Evolutionary conservation across 2,797 vertebrate species (phyloP).

Genomic region (Hipposideros larvatus): DNA sequence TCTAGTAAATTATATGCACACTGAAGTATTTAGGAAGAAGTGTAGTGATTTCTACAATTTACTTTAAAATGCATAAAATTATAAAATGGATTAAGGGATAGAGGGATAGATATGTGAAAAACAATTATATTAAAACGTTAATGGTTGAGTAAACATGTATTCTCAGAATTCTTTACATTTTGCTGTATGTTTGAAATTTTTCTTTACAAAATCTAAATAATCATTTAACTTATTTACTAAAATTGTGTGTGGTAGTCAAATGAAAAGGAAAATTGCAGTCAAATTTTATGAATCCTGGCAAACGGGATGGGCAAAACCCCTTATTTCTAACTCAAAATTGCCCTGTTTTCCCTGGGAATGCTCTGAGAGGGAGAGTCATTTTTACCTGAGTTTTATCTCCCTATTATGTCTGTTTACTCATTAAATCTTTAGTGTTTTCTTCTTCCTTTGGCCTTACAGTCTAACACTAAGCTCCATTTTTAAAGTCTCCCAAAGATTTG

Average conservation of each 20-base stretch:
- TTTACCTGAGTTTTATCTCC: background rate
- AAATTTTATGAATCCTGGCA: background rate
- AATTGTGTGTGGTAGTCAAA: background rate
- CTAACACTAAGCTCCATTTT: background rate
- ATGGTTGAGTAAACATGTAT: background rate
- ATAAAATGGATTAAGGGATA: background rate
- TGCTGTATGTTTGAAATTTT: background rate
- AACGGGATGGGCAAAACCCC: background rate
- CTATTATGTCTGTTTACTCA: background rate
- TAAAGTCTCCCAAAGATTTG: background rate
- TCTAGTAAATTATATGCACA: background rate
- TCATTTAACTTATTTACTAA: constrained; percentile 17
- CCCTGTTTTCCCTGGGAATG: background rate
- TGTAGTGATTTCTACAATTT: background rate
- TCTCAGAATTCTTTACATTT: constrained; percentile 13
- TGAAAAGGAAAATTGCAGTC: background rate
- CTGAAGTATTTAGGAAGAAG: background rate
- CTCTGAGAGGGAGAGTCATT: background rate
- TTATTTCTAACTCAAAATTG: background rate
- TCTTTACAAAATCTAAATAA: background rate
- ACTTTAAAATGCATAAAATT: background rate
- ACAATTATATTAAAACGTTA: background rate
- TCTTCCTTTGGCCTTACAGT: background rate
- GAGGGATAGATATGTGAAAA: background rate
- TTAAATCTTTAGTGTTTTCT: background rate